Conservation (phyloP, 2,888 invertebrate genomes). For the Hofmannophila pseudospretella region DNA sequence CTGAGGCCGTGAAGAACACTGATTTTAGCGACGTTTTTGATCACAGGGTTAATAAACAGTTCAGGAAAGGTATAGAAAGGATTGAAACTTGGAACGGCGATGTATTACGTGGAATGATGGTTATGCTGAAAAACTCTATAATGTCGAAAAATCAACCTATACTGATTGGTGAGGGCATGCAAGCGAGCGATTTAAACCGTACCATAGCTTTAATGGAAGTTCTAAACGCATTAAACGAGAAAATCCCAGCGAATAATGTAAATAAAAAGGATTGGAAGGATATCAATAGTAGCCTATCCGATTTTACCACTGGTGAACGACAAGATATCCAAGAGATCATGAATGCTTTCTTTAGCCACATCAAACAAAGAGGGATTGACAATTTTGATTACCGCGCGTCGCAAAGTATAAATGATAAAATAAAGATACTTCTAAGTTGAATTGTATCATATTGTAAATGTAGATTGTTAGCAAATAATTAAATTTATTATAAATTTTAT, state of each 20-base stretch:
- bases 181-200: conserved; percentile 18
- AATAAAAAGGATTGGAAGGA: conserved; percentile 25
- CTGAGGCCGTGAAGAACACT: conserved; percentile 29
- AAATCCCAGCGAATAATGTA: conserved; percentile 20
- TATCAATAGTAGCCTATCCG: conserved; percentile 18
- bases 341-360: conserved; percentile 12
- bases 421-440: too few relatives aligned
- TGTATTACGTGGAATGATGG: conserved; percentile 15
- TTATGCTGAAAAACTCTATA: conserved; percentile 25
- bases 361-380: neutral
- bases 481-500: too few relatives aligned
- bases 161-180: conserved; percentile 8
- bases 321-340: conserved; percentile 21
- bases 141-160: conserved; percentile 28
- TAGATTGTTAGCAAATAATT: too few relatives aligned
- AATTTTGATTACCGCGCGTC: neutral
- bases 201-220: conserved; percentile 34
- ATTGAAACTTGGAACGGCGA: conserved; percentile 14
- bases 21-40: conserved; percentile 20
- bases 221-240: conserved; percentile 25
- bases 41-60: conserved; percentile 13
- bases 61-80: conserved; percentile 12
- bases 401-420: too few relatives aligned
- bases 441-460: too few relatives aligned
- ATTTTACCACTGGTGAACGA: conserved; percentile 22